Evolutionary conservation across 2,888 invertebrate genomes (phyloP).

Genomic region (Cephalotes varians): DNA sequence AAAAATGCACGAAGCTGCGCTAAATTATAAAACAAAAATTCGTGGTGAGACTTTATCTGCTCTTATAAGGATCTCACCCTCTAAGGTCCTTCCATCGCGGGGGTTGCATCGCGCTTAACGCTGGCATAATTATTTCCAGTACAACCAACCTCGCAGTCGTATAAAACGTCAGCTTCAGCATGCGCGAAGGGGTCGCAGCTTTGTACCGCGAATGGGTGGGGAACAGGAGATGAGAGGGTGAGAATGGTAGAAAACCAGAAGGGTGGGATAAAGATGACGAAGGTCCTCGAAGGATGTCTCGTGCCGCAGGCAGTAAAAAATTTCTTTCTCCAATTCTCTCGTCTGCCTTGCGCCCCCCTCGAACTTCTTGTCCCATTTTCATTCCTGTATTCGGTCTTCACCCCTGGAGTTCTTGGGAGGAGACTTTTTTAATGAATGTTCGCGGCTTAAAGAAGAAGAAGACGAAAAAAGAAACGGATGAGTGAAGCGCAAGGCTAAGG

Average conservation of each 20-base stretch:
- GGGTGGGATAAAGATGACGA: conserved; percentile 12
- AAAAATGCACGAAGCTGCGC: conserved; percentile 11
- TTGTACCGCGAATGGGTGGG: conserved; percentile 40
- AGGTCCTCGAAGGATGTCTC: conserved; percentile 48
- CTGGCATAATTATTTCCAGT: conserved; percentile 68
- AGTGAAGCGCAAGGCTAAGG: conserved; percentile 70
- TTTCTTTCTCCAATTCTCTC: conserved; percentile 36
- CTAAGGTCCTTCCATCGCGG: conserved; percentile 15
- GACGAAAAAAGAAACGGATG: conserved; percentile 43
- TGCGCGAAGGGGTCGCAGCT: conserved; percentile 42
- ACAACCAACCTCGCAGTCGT: conserved; percentile 55
- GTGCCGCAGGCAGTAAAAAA: conserved; percentile 59
- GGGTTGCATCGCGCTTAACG: conserved; percentile 44
- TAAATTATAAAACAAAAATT: conserved; percentile 36
- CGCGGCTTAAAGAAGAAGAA: conserved; percentile 56
- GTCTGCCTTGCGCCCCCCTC: conserved; percentile 19
- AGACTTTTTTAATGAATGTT: conserved; percentile 76
- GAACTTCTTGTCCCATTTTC: conserved; percentile 57
- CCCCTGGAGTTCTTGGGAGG: conserved; percentile 59
- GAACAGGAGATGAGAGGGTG: conserved; percentile 17
- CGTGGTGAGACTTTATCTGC: conserved; percentile 41
- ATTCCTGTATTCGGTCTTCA: conserved; percentile 67
- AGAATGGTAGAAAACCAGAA: conserved; percentile 16
- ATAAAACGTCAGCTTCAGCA: conserved; percentile 70
- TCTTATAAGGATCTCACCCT: conserved; percentile 38